Evolutionary conservation across 2,888 invertebrate species (phyloP).

Genomic region (Hyppa rectilinea): DNA sequence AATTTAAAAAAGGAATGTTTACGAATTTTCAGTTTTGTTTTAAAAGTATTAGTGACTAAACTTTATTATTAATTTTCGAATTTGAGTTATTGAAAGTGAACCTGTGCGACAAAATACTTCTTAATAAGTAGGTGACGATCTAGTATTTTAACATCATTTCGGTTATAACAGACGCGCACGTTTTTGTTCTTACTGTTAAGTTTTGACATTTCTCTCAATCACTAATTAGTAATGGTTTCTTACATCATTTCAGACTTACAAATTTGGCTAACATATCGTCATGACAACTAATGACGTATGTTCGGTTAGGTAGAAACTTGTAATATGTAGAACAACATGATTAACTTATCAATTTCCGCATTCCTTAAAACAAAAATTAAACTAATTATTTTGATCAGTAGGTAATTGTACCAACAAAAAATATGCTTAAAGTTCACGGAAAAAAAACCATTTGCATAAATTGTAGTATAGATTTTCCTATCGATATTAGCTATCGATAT

Average conservation of each 20-base stretch:
- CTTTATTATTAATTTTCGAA: neutral
- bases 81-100: neutral
- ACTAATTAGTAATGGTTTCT: slow-evolving; percentile 22
- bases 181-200: slow-evolving; percentile 18
- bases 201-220: slow-evolving; percentile 51
- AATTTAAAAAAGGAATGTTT: neutral
- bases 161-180: neutral
- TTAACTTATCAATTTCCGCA: slow-evolving; percentile 42
- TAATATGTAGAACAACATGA: slow-evolving; percentile 16
- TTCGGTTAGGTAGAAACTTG: slow-evolving; percentile 15
- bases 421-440: neutral
- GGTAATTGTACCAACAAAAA: slow-evolving; percentile 21
- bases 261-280: neutral
- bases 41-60: neutral
- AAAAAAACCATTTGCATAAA: slow-evolving; percentile 27
- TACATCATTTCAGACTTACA: slow-evolving; percentile 13
- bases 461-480: slow-evolving; percentile 21
- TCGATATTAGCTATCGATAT: slow-evolving; percentile 61
- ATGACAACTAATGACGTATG: slow-evolving; percentile 8
- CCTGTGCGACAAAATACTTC: neutral
- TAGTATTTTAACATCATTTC: slow-evolving; percentile 20
- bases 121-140: neutral
- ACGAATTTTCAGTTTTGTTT: neutral
- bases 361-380: slow-evolving; percentile 30
- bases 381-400: slow-evolving; percentile 24